Evolutionary conservation across 2,888 invertebrate species (phyloP).

Genomic region (Agrilus cyanescens): DNA sequence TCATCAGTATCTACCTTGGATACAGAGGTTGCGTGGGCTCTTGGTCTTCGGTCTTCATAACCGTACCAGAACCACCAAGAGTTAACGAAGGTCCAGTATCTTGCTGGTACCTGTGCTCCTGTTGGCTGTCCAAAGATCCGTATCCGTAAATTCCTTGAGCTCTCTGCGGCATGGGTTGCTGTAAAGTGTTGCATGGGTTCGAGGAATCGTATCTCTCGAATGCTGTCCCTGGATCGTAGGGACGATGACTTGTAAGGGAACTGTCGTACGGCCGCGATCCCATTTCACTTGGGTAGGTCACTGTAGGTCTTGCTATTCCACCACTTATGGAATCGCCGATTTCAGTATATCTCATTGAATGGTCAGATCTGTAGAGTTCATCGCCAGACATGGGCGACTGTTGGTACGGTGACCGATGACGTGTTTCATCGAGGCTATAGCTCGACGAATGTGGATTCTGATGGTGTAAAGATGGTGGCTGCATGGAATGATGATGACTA

Average conservation of each 20-base stretch:
- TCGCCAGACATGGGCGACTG: conserved; percentile 49
- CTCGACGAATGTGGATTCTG: conserved; percentile 41
- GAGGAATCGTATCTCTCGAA: conserved; percentile 52
- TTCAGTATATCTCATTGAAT: conserved; percentile 42
- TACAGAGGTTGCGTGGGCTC: conserved; percentile 63
- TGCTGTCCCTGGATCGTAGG: conserved; percentile 48
- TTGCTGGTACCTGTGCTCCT: conserved; percentile 49
- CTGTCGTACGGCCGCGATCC: conserved; percentile 38
- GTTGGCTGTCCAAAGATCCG: conserved; percentile 45
- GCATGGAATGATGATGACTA: conserved; percentile 35
- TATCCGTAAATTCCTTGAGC: conserved; percentile 50
- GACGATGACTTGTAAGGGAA: conserved; percentile 38
- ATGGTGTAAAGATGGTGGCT: conserved; percentile 34
- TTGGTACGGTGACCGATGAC: conserved; percentile 49
- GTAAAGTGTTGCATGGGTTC: conserved; percentile 33
- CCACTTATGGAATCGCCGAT: conserved; percentile 49
- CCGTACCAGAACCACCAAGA: conserved; percentile 40
- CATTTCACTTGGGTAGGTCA: conserved; percentile 46
- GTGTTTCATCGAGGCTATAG: conserved; percentile 41
- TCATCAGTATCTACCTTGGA: conserved; percentile 44
- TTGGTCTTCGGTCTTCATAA: conserved; percentile 61
- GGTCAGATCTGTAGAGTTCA: conserved; percentile 31
- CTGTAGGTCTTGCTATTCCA: conserved; percentile 42
- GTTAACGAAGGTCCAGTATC: conserved; percentile 39
- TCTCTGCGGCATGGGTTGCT: conserved; percentile 38